Conservation (phyloP, 2,797 vertebrate genomes). For the Takifugu rubripes region DNA sequence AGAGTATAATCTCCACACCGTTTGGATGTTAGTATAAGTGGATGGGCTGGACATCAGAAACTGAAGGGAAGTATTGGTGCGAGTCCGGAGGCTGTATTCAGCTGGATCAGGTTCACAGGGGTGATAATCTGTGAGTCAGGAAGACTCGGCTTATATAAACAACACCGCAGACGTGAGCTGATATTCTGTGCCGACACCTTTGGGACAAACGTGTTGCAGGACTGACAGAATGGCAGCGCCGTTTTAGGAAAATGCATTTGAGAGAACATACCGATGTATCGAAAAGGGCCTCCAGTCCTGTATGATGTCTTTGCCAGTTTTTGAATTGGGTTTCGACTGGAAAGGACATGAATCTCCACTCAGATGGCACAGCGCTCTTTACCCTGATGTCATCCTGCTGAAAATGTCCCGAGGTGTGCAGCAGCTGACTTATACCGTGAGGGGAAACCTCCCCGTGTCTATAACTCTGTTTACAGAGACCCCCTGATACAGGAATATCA, state of each 20-base stretch:
- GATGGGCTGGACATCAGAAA: slow-evolving; percentile 12
- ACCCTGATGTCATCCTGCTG: slow-evolving; percentile 44
- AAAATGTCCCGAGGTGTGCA: slow-evolving; percentile 40
- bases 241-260: slow-evolving; percentile 6
- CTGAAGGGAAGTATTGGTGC: slow-evolving; percentile 30
- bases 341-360: not conserved
- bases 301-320: slow-evolving; percentile 22
- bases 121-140: slow-evolving; percentile 20
- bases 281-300: slow-evolving; percentile 19
- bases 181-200: slow-evolving; percentile 46
- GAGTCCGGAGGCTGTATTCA: slow-evolving; percentile 15
- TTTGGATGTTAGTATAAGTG: not conserved
- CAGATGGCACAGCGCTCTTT: slow-evolving; percentile 14
- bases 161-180: slow-evolving; percentile 17
- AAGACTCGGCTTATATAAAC: slow-evolving; percentile 22
- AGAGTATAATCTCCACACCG: not conserved
- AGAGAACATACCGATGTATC: slow-evolving; percentile 8
- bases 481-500: too few relatives aligned
- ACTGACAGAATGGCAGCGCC: slow-evolving; percentile 7
- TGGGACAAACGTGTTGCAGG: slow-evolving; percentile 8
- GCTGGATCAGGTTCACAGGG: slow-evolving; percentile 30
- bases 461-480: too few relatives aligned
- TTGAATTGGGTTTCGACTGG: slow-evolving; percentile 8
- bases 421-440: not conserved
- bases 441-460: too few relatives aligned